Percentiles rank a stretch among this genome's conserved stretches.
Evolutionary conservation across 2,888 invertebrate species (phyloP).

Genomic region (Drosophila fungiperda): DNA sequence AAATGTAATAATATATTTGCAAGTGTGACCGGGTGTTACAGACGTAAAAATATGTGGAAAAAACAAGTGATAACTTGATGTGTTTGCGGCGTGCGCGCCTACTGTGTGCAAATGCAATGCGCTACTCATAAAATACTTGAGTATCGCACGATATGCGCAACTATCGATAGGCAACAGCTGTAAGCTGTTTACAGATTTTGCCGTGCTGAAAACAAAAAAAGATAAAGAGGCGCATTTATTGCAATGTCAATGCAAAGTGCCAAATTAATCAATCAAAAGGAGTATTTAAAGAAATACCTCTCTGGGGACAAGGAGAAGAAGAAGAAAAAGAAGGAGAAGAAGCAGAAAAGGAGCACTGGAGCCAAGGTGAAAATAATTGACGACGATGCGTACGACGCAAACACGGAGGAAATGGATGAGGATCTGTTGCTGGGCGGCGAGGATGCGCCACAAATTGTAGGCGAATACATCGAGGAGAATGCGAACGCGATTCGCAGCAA

Average conservation of each 20-base stretch:
- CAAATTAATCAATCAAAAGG: constrained; percentile 88
- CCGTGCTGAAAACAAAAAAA: constrained; percentile 3
- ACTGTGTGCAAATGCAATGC: not conserved
- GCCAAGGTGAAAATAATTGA: constrained; percentile 93
- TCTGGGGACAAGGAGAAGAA: constrained; percentile 87
- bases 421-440: constrained; percentile 91
- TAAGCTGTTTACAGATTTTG: constrained; percentile 5
- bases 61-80: not conserved
- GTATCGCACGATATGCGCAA: not conserved
- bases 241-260: constrained; percentile 72
- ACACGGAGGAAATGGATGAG: constrained; percentile 85
- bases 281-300: constrained; percentile 92
- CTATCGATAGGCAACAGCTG: constrained; percentile 26
- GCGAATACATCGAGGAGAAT: constrained; percentile 92
- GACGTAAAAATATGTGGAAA: not conserved
- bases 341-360: constrained; percentile 48
- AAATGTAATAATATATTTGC: constrained; percentile 3
- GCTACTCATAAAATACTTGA: constrained; percentile 4
- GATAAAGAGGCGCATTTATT: not conserved
- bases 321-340: constrained; percentile 86
- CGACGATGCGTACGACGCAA: constrained; percentile 89
- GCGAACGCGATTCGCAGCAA: constrained; percentile 87
- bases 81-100: not conserved
- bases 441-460: constrained; percentile 95
- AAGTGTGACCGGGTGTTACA: constrained; percentile 17